These are phyloP conservation scores for Nephrocerus scutellatus DNA, from an alignment of 2,888 invertebrate genomes.

Conservation along the genomic window DNA sequence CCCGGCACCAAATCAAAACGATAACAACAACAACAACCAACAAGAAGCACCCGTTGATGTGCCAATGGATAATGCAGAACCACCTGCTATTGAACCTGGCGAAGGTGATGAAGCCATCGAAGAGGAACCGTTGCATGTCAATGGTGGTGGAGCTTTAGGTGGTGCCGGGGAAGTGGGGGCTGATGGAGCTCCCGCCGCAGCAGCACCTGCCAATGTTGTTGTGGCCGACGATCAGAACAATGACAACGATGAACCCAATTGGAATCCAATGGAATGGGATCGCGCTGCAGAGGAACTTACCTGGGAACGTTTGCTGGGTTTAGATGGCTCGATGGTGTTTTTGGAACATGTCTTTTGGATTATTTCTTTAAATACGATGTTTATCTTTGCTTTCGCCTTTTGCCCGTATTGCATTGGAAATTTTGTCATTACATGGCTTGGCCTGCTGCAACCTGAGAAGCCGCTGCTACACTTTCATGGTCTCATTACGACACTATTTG, in stretches of 20 bases:
- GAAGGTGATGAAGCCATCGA: conserved; percentile 46
- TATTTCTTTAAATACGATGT: conserved; percentile 91
- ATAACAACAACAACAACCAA: conserved; percentile 48
- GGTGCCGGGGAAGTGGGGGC: conserved; percentile 48
- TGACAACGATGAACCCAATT: conserved; percentile 58
- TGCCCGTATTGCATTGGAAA: conserved; percentile 94
- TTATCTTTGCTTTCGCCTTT: conserved; percentile 95
- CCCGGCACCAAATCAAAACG: conserved; percentile 33
- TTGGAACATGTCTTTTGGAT: conserved; percentile 99
- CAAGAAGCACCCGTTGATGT: conserved; percentile 35
- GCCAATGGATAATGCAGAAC: conserved; percentile 40
- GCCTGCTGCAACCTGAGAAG: conserved; percentile 46
- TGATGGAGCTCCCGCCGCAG: conserved; percentile 56
- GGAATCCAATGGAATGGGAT: conserved; percentile 99
- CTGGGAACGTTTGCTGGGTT: conserved; percentile 92
- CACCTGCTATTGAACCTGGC: conserved; percentile 42
- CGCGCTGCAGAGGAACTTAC: conserved; percentile 95
- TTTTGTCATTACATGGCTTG: conserved; percentile 67
- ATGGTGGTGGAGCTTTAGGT: conserved; percentile 38
- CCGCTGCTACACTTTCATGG: conserved; percentile 82
- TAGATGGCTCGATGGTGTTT: conserved; percentile 95
- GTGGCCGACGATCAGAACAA: conserved; percentile 43
- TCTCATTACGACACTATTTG: conserved; percentile 82
- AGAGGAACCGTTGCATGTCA: conserved; percentile 45
- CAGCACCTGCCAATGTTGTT: conserved; percentile 48